Evolutionary conservation across 2,888 invertebrate genomes (phyloP).

Genomic region (Gibbula magus): DNA sequence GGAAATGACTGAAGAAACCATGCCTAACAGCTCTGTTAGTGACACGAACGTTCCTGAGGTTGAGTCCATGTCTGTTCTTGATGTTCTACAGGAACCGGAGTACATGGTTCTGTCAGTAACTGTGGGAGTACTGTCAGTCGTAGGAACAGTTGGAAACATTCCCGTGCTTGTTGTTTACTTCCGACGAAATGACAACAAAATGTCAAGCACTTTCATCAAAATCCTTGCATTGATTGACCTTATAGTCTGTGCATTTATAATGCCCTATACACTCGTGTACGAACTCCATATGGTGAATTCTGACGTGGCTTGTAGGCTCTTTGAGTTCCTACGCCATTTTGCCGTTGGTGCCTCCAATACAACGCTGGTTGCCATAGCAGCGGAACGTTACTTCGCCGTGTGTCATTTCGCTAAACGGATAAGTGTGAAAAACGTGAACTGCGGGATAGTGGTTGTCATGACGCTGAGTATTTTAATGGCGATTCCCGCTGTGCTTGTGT

Average conservation of each 20-base stretch:
- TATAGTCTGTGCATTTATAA: conserved; percentile 52
- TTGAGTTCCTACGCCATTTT: conserved; percentile 59
- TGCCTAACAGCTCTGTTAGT: too few relatives aligned
- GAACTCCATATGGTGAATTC: conserved; percentile 57
- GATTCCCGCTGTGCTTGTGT: conserved; percentile 51
- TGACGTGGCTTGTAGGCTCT: conserved; percentile 51
- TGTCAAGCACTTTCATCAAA: conserved; percentile 62
- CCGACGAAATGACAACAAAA: conserved; percentile 44
- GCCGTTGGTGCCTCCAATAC: conserved; percentile 50
- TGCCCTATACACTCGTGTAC: conserved; percentile 62
- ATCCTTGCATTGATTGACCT: conserved; percentile 58
- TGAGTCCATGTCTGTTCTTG: too few relatives aligned
- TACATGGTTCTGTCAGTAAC: conserved; percentile 45
- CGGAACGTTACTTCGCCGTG: conserved; percentile 61
- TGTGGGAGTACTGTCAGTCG: conserved; percentile 44
- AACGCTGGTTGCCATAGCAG: conserved; percentile 59
- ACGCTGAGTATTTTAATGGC: conserved; percentile 46
- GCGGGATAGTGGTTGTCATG: conserved; percentile 47
- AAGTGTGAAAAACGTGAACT: conserved; percentile 47
- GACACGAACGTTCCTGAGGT: too few relatives aligned
- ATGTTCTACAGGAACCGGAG: conserved; percentile 19
- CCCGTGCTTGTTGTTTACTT: conserved; percentile 59
- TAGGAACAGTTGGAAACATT: conserved; percentile 58
- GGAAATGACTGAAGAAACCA: too few relatives aligned
- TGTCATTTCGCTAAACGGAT: conserved; percentile 52